Conservation (phyloP, 2,797 vertebrate species). For the Picus viridis region DNA sequence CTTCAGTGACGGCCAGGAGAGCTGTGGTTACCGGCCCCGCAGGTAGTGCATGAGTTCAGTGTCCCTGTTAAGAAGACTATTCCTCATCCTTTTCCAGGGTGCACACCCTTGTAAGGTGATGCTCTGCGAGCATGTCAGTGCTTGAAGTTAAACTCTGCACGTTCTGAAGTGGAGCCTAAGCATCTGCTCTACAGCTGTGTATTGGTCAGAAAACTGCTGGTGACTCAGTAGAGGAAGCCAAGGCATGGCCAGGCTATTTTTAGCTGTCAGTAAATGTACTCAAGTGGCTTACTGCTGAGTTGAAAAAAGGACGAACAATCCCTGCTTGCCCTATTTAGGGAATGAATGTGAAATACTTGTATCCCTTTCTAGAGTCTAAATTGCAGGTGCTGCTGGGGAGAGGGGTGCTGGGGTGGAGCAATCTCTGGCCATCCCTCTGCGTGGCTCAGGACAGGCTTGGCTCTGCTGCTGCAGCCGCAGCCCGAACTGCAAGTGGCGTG, state of each 20-base stretch:
- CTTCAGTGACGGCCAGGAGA: neutral
- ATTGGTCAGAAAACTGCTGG: constrained; percentile 30
- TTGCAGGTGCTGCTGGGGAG: constrained; percentile 1
- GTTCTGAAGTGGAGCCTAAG: constrained; percentile 24
- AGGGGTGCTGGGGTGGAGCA: neutral
- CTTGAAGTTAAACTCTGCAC: neutral
- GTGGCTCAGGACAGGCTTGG: neutral
- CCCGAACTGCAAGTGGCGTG: neutral
- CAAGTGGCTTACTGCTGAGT: constrained; percentile 59
- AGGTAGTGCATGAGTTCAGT: fast-evolving
- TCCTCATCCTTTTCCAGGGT: neutral
- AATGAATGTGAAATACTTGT: constrained; percentile 52
- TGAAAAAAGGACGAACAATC: constrained; percentile 47
- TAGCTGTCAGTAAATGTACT: constrained; percentile 59
- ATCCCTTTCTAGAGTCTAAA: neutral
- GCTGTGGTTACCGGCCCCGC: neutral
- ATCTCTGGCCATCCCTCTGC: neutral
- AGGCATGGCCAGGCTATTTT: constrained; percentile 43
- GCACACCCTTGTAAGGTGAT: neutral
- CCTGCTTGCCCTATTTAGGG: constrained; percentile 66
- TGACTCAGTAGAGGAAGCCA: constrained; percentile 40
- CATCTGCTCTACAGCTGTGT: neutral
- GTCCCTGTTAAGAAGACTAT: neutral
- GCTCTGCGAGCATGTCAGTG: fast-evolving
- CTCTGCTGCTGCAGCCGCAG: neutral